A percentile compares a stretch with the other conserved stretches of the same genome.
Conservation (phyloP, 2,888 invertebrate species). For the Hyposoter didymator region DNA sequence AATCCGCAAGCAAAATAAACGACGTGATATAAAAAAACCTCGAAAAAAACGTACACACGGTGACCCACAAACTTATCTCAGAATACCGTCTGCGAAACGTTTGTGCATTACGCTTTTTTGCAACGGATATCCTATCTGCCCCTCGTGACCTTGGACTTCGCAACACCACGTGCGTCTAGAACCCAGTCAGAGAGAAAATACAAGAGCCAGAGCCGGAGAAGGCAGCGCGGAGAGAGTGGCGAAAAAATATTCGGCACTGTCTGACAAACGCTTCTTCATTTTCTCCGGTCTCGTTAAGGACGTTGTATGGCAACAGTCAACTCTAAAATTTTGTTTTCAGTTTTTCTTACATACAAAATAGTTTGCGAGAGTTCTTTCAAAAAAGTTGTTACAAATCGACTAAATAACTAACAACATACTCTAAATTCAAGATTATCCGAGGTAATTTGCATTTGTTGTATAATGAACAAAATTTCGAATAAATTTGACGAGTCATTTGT, state of each 20-base stretch:
- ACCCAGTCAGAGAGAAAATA: neutral
- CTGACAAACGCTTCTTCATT: slow-evolving; percentile 19
- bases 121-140: slow-evolving; percentile 14
- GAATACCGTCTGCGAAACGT: slow-evolving; percentile 34
- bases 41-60: neutral
- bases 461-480: too few relatives aligned
- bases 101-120: slow-evolving; percentile 27
- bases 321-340: too few relatives aligned
- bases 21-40: neutral
- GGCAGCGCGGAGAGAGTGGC: neutral
- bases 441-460: too few relatives aligned
- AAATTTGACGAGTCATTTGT: too few relatives aligned
- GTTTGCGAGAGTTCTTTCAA: too few relatives aligned
- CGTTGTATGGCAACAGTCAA: too few relatives aligned
- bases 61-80: slow-evolving; percentile 54
- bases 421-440: too few relatives aligned
- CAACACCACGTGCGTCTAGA: slow-evolving; percentile 46
- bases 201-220: neutral
- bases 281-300: neutral
- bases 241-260: slow-evolving; percentile 8
- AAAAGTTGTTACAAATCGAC: too few relatives aligned
- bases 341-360: too few relatives aligned
- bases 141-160: slow-evolving; percentile 47
- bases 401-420: too few relatives aligned
- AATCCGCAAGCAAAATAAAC: neutral